A percentile compares a stretch with the other conserved stretches of the same genome.
Conservation (phyloP, 2,888 invertebrate genomes). For the Mimumesa dahlbomi region DNA sequence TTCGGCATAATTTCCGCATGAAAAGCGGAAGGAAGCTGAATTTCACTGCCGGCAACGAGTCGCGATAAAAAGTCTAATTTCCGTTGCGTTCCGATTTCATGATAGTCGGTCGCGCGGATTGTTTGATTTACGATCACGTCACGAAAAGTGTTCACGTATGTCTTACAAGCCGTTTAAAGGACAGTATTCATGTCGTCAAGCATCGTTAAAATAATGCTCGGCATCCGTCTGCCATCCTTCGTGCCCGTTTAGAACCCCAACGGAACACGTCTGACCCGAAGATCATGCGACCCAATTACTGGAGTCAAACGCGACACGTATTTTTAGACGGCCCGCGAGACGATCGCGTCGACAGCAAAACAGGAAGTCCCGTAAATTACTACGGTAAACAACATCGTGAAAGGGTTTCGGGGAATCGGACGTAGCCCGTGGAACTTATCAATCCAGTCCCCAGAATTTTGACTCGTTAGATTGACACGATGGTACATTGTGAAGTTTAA, state of each 20-base stretch:
- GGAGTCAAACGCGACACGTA: slow-evolving; percentile 30
- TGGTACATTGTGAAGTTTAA: too few relatives aligned
- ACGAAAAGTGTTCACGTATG: slow-evolving; percentile 5
- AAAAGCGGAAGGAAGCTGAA: too few relatives aligned
- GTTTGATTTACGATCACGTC: slow-evolving; percentile 24
- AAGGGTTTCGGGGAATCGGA: too few relatives aligned
- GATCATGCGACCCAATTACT: slow-evolving; percentile 43
- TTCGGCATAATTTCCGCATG: too few relatives aligned
- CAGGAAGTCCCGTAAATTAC: too few relatives aligned
- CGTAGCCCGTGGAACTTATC: too few relatives aligned
- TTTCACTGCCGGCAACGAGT: too few relatives aligned
- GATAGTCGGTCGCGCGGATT: slow-evolving; percentile 14
- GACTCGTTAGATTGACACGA: too few relatives aligned
- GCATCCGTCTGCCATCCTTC: slow-evolving; percentile 38
- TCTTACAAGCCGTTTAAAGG: slow-evolving; percentile 2
- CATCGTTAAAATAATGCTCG: slow-evolving; percentile 46
- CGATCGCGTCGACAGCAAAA: slow-evolving; percentile 1
- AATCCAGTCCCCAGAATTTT: too few relatives aligned
- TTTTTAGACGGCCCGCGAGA: slow-evolving; percentile 32
- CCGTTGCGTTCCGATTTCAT: neutral
- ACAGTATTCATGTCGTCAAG: slow-evolving; percentile 21
- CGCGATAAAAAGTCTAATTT: neutral
- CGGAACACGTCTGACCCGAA: slow-evolving; percentile 13
- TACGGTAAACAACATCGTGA: too few relatives aligned
- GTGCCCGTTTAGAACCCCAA: neutral